Evolutionary conservation across 2,888 invertebrate genomes (phyloP), one percentile per base, ranked within the genome.

Genomic region (Drosophila cognata): DNA sequence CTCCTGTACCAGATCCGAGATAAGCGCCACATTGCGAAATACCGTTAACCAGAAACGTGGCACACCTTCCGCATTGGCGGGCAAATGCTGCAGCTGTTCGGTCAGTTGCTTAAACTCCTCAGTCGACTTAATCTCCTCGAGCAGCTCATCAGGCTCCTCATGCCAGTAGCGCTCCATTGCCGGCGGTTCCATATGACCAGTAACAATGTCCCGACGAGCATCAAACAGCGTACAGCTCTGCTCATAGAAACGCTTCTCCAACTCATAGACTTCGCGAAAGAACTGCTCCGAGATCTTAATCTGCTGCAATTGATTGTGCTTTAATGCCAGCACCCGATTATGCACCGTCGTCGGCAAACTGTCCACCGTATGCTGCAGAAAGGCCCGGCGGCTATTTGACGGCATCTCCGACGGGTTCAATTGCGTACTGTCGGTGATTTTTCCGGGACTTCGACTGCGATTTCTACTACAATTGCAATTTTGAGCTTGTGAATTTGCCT

Each of bases 41-140:
- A 87, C 82, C 7, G 79, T 84, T n/a, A 87, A 55, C 87, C 87
- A 87, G 35, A 87, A 87, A 1, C 81, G 77, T 1, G 87, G 87
- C 55, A 87, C 71, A 4, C 88, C 87, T 33, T 57, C 2, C 0
- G 69, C 73, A 62, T 74, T 63, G 0, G 46, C 31, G 0, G 88
- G 77, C 55, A 85, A 28, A 0, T 62, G 67, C 1, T 68, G 63
- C 48, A 81, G 4, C 29, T 77, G 68, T 3, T 56, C 50, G 18
- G 62, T 64, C 43, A 87, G 18, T 21, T 74, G 71, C 16, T 68
- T 74, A 25, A 88, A 82, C 21, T 88, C 86, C 0, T 75, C 69
- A 0, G 76, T 75, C 2, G 46, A 36, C 33, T 86, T 84, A 13
- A 88, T 77, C 43, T 87, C 77, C 60, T 79, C 75, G 2, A 74